A percentile compares a stretch with the other conserved stretches of the same genome.
phyloP scores from a whole-genome alignment of 2,888 invertebrate genomes.

The Physocephala rufipes region DNA sequence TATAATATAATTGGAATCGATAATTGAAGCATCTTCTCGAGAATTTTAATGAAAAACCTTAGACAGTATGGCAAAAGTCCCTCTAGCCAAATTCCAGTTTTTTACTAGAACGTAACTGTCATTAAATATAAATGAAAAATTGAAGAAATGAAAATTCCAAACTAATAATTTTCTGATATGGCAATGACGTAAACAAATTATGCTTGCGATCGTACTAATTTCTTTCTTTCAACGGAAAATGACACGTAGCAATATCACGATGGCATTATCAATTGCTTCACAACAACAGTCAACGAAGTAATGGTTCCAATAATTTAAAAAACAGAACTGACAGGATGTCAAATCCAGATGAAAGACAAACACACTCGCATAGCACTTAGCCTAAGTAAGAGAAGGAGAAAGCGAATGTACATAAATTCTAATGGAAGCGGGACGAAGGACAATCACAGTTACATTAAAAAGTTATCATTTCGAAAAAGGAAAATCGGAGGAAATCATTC shows the following conservation, averaged over 20 bases:
- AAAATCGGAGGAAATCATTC: background rate
- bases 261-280: slow-evolving; percentile 31
- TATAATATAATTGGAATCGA: too few relatives aligned
- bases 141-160: too few relatives aligned
- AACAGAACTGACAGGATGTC: slow-evolving; percentile 14
- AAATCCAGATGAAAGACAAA: slow-evolving; percentile 19
- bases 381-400: background rate
- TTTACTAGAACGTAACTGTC: too few relatives aligned
- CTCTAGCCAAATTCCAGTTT: too few relatives aligned
- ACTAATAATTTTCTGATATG: too few relatives aligned
- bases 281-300: background rate
- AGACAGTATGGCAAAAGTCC: too few relatives aligned
- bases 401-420: background rate
- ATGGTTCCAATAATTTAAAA: slow-evolving; percentile 7
- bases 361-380: background rate
- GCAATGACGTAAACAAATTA: too few relatives aligned
- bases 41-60: too few relatives aligned
- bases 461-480: background rate
- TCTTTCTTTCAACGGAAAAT: slow-evolving; percentile 2
- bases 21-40: too few relatives aligned
- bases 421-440: background rate
- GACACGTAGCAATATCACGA: slow-evolving; percentile 33
- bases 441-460: background rate
- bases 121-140: too few relatives aligned
- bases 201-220: background rate